Base-by-base conservation (phyloP, 35 echinoderm and acorn worm species). In the Patiria miniata region DNA sequence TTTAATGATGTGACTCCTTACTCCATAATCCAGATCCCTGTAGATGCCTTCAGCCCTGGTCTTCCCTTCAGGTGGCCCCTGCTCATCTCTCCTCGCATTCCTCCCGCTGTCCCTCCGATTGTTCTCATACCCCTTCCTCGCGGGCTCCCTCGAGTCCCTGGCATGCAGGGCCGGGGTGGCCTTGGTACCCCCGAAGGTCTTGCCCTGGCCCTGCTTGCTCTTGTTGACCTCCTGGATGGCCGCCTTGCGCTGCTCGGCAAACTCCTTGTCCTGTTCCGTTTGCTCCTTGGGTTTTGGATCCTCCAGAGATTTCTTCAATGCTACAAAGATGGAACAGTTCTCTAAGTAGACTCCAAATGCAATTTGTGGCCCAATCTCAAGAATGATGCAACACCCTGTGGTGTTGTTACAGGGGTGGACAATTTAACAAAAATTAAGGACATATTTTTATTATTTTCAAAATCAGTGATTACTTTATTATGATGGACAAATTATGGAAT, bases 171-270 rank as follows among this genome's bases (percentile, higher is more conserved):
- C 85, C 7, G 56, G 44, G 42, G 88, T 84, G 19, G 82, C 85
- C 18, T 90, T 90, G 17, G 69, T 57, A 0, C 93, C 89, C 4
- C 93, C 93, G 77, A 91, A 91, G 38, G 78, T 92, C 57, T 95
- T 95, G 19, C 89, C 81, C 44, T 87, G 91, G 30, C 85, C 73
- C 39, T 85, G 89, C 52, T 79, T 87, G 51, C 58, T 81, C 53
- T 94, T 89, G 56, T 42, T 54, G 1, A 93, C 78, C 47, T 91
- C 96, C 47, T 94, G 85, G 40, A 99, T 99, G 18, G 92, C 87
- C 18, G 96, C 96, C 36, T 99, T 99, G 19, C 96, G 90, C 83
- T 94, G 93, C 61, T 99, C 89, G 57, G 94, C 96, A 92, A 99
- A 99, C 38, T 91, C 93, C 21, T 94, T 94, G 68, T 99, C 96